Percentiles rank a stretch among this genome's conserved stretches.
These are phyloP conservation scores for Polypterus bichir DNA, from an alignment of 2,113 vertebrate species.

Conservation along the genomic window DNA sequence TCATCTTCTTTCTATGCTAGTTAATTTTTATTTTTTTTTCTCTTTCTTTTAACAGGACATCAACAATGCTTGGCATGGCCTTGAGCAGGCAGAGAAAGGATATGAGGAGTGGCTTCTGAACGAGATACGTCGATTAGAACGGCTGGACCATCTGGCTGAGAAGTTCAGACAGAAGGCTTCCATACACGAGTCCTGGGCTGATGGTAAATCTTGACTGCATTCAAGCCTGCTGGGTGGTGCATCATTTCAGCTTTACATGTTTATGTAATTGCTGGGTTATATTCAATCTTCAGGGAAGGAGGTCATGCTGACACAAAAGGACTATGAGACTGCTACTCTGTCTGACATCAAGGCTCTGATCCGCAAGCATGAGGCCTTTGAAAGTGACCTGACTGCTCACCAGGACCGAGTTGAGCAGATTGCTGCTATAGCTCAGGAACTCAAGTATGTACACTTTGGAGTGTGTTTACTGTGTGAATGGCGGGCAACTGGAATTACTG, in stretches of 20 bases:
- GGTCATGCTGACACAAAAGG: slow-evolving; percentile 73
- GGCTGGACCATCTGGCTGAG: slow-evolving; percentile 80
- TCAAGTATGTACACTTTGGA: slow-evolving; percentile 58
- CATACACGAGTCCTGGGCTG: slow-evolving; percentile 83
- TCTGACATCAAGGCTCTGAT: slow-evolving; percentile 83
- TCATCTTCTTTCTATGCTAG: not conserved
- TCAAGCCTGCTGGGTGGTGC: too few relatives aligned
- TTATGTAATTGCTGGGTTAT: not conserved
- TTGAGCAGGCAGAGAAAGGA: slow-evolving; percentile 86
- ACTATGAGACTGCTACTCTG: slow-evolving; percentile 72
- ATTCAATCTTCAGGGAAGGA: slow-evolving; percentile 63
- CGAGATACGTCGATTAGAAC: slow-evolving; percentile 78
- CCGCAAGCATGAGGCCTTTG: slow-evolving; percentile 86
- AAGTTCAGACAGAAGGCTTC: slow-evolving; percentile 88
- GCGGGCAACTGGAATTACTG: too few relatives aligned
- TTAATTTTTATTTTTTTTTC: not conserved
- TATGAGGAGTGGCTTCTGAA: slow-evolving; percentile 89
- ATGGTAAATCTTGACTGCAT: slow-evolving; percentile 38
- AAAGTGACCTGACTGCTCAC: slow-evolving; percentile 86
- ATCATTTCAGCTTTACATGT: too few relatives aligned
- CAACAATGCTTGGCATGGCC: slow-evolving; percentile 70
- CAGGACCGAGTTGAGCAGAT: slow-evolving; percentile 95
- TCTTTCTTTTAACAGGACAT: slow-evolving; percentile 58
- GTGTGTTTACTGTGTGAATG: slow-evolving; percentile 6
- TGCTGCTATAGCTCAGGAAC: slow-evolving; percentile 85